phyloP scores from a whole-genome alignment of 2,797 vertebrate genomes.

The Enteromius thamalakanensis region DNA sequence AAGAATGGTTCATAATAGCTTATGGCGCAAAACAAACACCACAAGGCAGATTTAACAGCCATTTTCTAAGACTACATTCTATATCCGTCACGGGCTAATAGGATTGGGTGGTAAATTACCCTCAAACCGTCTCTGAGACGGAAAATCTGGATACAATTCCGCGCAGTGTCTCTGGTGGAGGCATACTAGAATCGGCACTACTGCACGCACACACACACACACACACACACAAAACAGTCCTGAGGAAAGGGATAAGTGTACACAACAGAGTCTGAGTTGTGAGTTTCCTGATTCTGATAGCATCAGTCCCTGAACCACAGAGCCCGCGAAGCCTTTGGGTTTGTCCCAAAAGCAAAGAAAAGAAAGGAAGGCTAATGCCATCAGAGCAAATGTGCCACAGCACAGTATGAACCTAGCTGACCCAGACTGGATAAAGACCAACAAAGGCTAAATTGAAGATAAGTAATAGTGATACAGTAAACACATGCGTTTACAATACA shows the following conservation, averaged over 20 bases:
- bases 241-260: constrained; percentile 54
- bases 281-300: constrained; percentile 54
- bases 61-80: constrained; percentile 57
- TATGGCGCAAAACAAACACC: constrained; percentile 53
- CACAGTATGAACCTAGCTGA: constrained; percentile 38
- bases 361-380: constrained; percentile 39
- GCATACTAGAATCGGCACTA: constrained; percentile 36
- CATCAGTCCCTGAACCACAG: constrained; percentile 46
- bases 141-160: constrained; percentile 62
- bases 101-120: constrained; percentile 63
- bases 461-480: constrained; percentile 12
- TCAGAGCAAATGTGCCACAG: constrained; percentile 36
- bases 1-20: constrained; percentile 51
- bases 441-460: constrained; percentile 28
- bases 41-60: constrained; percentile 56
- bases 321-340: constrained; percentile 17
- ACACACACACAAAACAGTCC: constrained; percentile 29
- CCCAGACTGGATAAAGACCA: constrained; percentile 32
- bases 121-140: constrained; percentile 49
- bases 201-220: constrained; percentile 15
- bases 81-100: constrained; percentile 62
- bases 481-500: not conserved
- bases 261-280: constrained; percentile 54
- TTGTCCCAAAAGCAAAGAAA: constrained; percentile 37
- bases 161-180: constrained; percentile 46